Base-by-base conservation (phyloP, 1,140 invertebrate genomes). In the Tenebrio molitor region DNA sequence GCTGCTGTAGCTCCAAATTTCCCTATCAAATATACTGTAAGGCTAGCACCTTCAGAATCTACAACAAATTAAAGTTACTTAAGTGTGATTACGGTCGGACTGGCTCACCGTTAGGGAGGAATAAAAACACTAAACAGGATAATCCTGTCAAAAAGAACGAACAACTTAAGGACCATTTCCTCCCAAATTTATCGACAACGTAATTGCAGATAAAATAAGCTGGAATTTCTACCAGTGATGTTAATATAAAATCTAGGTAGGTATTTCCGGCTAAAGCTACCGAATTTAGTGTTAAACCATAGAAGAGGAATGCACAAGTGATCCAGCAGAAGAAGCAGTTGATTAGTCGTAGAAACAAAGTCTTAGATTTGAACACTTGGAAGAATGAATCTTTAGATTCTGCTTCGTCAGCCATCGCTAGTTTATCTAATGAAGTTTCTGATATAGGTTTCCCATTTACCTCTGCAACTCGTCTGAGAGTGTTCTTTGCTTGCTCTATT, bases 201-300 rank as follows among this genome's bases (percentile, higher is more conserved):
- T 89, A 83, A 76, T 89, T 88, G 16, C 88, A 87, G 29, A 90
- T 69, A 34, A 90, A 81, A 71, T 92, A 92, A 0, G 88, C 89
- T 8, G 91, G 91, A 67, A 92, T 87, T 81, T 92, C 91, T 62
- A 92, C 87, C 5, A 88, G 78, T 50, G 88, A 87, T 36, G 90
- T 88, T n/a, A 89, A 85, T 2, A 90, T 88, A 76, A 92, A 92
- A 81, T 91, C 91, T 8, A 87, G 80, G 81, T 92, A 91, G 77
- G 86, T 84, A 58, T 86, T 88, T 78, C 93, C 87, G 2, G 92
- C 92, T 21, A 95, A 84, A 23, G 91, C 85, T 10, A 91, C 91
- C 0, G 92, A 89, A 80, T 93, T 93, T 53, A 94, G 86, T 8
- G 91, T 92, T 1, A 95, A 81, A 0, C 92, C 93, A 81, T 93